These are phyloP conservation scores for Spilarctia lutea DNA, from an alignment of 2,888 invertebrate species.

Conservation along the genomic window DNA sequence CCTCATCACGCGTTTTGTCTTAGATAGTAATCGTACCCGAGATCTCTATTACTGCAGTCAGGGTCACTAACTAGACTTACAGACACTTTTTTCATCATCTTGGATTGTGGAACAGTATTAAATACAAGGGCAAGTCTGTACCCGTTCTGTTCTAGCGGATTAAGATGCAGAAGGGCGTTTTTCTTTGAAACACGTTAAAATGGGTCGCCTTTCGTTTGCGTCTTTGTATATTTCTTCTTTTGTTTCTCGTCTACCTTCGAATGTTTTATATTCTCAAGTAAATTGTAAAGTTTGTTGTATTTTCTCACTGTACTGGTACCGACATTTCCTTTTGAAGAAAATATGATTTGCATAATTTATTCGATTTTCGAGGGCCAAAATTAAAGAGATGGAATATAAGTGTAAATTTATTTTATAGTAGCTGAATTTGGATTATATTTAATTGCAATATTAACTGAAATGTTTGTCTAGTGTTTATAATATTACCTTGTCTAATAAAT, in stretches of 20 bases:
- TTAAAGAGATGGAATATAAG: constrained; percentile 18
- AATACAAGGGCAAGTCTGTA: constrained; percentile 27
- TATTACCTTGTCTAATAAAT: not conserved
- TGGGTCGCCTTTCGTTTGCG: constrained; percentile 51
- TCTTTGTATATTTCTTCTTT: constrained; percentile 43
- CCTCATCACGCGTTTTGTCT: too few relatives aligned
- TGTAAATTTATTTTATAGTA: not conserved
- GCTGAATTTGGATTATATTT: not conserved
- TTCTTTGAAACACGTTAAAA: constrained; percentile 52
- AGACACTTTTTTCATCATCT: too few relatives aligned
- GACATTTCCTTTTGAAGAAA: constrained; percentile 29
- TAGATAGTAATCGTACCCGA: too few relatives aligned
- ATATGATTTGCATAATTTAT: constrained; percentile 35
- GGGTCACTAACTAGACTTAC: too few relatives aligned
- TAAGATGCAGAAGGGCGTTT: constrained; percentile 41
- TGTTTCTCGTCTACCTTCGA: constrained; percentile 34
- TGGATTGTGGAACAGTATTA: not conserved
- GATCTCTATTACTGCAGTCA: too few relatives aligned
- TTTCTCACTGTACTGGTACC: constrained; percentile 20
- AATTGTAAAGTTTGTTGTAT: constrained; percentile 40
- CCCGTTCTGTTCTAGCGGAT: constrained; percentile 35
- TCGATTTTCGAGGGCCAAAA: constrained; percentile 27
- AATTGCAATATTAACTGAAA: too few relatives aligned
- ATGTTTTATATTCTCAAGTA: constrained; percentile 49
- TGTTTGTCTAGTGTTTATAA: too few relatives aligned